Percentiles rank a stretch among this genome's conserved stretches.
phyloP scores from a whole-genome alignment of 2,797 vertebrate species.

The Petrocephalus schoutedeni region DNA sequence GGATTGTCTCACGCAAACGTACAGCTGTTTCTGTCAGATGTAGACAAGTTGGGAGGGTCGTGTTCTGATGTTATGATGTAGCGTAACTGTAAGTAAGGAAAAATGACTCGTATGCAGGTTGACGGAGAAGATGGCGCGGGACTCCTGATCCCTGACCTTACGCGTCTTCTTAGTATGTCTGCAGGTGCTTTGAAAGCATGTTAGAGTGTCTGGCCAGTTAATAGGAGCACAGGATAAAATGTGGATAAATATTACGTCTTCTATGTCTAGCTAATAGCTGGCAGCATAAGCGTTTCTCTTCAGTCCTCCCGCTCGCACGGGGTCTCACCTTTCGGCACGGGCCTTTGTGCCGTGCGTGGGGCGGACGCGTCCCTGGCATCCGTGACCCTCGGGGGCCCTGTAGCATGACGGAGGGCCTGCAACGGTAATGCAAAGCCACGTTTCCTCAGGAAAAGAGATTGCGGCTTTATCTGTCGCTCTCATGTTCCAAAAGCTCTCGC shows the following conservation, averaged over 20 bases:
- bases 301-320: not conserved
- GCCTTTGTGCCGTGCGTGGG: not conserved
- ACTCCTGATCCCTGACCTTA: not conserved
- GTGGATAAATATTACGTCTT: constrained; percentile 10
- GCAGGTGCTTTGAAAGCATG: not conserved
- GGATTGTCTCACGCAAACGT: not conserved
- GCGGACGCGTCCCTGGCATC: not conserved
- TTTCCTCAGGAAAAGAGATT: not conserved
- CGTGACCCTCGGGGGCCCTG: not conserved
- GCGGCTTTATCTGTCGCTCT: constrained; percentile 9
- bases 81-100: not conserved
- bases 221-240: not conserved
- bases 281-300: not conserved
- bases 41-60: not conserved
- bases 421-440: constrained; percentile 5
- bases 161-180: not conserved
- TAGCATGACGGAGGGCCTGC: not conserved
- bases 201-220: not conserved
- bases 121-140: not conserved
- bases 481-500: not conserved
- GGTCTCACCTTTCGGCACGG: not conserved
- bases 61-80: not conserved
- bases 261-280: constrained; percentile 1
- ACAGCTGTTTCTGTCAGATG: not conserved
- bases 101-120: not conserved